Evolutionary conservation across 2,113 vertebrate species (phyloP), one percentile per base, ranked within the genome.

Genomic region (Hemichromis elongatus): DNA sequence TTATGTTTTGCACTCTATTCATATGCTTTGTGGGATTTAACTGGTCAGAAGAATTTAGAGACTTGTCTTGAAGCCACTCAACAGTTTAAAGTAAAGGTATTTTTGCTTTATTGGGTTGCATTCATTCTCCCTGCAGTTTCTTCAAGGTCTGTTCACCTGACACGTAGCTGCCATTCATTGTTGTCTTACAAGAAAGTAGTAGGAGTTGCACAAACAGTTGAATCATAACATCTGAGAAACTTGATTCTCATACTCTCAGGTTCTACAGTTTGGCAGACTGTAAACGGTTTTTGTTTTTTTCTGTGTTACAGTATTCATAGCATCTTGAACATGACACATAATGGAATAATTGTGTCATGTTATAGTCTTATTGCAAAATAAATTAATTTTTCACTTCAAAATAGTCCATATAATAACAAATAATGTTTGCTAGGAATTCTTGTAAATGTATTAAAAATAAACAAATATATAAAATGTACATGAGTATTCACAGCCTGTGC

Each of bases 301-400:
- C 37, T 16, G 37, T 16, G 63, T 42, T 68, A 24, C 16, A 56
- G 21, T 12, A 33, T 61, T 33, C 57, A 1, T 28, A 61, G 16
- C 57, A 33, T 61, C 9, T 61, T 11, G 28, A 33, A 19, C 28
- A 61, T 33, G 30, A 59, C 14, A 59, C 26, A 59, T 18, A 0
- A 14, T 18, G 28, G 28, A 59, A 33, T 14, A 59, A 59, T 2
- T 35, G 9, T 61, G 8, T 61, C 28, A 0, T 33, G 57, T 19
- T 61, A 19, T 19, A 59, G 57, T 28, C 57, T 19, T 61, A 33
- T 59, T 59, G 14, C 8, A 11, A 61, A 61, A 61, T 11, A 61
- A 61, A 33, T 33, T 0, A 0, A 19, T 33, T 61, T 33, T 61
- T 61, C 57, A 61, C 28, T 33, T 61, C 16, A 33, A 33, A 61